Conservation (phyloP, 1,140 invertebrate species). For the Drosophila virilis region DNA sequence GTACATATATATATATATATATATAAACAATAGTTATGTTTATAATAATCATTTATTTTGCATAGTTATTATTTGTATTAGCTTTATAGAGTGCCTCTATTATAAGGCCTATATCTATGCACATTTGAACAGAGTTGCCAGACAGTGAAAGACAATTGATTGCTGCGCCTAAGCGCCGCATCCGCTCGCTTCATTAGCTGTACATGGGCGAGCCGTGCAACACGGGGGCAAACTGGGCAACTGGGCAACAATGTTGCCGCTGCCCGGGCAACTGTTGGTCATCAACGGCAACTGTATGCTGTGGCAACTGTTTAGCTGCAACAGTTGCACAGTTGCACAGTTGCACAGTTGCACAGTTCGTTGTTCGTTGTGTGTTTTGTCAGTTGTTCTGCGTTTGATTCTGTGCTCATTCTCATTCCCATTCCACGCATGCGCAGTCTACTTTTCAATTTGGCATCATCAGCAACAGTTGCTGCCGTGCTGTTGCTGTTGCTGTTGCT, state of each 20-base stretch:
- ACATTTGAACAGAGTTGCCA: slow-evolving; percentile 6
- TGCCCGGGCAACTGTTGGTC: slow-evolving; percentile 23
- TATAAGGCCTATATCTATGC: background rate
- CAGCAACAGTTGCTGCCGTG: slow-evolving; percentile 34
- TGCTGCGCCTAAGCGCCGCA: slow-evolving; percentile 11
- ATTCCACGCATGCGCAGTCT: slow-evolving; percentile 77
- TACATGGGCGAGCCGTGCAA: slow-evolving; percentile 40
- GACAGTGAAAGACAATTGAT: background rate
- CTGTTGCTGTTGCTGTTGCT: slow-evolving; percentile 1
- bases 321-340: background rate
- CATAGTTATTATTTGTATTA: no score
- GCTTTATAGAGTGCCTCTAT: no score
- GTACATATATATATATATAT: no score
- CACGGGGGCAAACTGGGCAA: slow-evolving; percentile 4
- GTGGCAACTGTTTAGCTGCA: slow-evolving; percentile 2
- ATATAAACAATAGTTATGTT: no score
- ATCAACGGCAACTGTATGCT: slow-evolving; percentile 18
- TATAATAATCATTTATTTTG: no score
- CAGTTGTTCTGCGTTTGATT: slow-evolving; percentile 22
- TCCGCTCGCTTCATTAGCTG: slow-evolving; percentile 68
- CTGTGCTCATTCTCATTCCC: slow-evolving; percentile 71
- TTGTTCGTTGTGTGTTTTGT: background rate
- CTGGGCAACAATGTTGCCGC: slow-evolving; percentile 49
- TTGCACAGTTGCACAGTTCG: background rate
- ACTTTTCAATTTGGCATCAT: slow-evolving; percentile 78